Base-by-base conservation (phyloP, 2,797 vertebrate genomes). In the Sternarchorhynchus goeldii region DNA sequence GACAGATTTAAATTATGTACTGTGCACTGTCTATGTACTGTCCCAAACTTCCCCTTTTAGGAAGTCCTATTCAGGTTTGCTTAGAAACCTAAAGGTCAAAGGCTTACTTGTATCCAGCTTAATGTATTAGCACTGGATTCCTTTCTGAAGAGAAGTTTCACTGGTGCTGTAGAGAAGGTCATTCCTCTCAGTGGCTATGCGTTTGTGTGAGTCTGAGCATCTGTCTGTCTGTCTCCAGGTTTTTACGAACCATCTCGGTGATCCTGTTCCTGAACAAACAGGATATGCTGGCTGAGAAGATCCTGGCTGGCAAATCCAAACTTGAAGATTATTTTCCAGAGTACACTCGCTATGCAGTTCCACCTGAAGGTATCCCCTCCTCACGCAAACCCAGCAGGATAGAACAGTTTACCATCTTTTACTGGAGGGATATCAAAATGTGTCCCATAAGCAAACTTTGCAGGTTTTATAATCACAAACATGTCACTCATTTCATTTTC, bases 181-280 rank as follows among this genome's bases (percentile, higher is more conserved):
- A 69, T n/a, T 62, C 18, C 68, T n/a, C 18, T n/a, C 21, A 25
- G 34, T 18, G 18, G 60, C 57, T 45, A 5, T 50, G 8, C 36
- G 17, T 6, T 56, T 32, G 1, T 39, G 29, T 55, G 18, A 50
- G n/a, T 58, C 32, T 76, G 31, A 60, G 31, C 32, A 3, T 74
- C 10, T 78, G 14, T 32, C 66, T 74, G 16, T 71, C 34, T 73
- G 8, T 53, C 25, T 75, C n/a, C 87, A 99, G 97, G 93, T 99
- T 97, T 93, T 90, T 99, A 89, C 94, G 96, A 89, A 98, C 96
- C 70, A 99, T 99, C 89, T 99, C 97, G 4, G 95, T 99, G 84
- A 99, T 99, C 89, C 88, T 99, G 84, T 99, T 99, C 92, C 91
- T 99, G 86, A 99, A 99, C 92, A 99, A 99, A 89, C 97, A 99